Base-by-base conservation (phyloP, 1,140 invertebrate genomes). In the Papilio glaucus region DNA sequence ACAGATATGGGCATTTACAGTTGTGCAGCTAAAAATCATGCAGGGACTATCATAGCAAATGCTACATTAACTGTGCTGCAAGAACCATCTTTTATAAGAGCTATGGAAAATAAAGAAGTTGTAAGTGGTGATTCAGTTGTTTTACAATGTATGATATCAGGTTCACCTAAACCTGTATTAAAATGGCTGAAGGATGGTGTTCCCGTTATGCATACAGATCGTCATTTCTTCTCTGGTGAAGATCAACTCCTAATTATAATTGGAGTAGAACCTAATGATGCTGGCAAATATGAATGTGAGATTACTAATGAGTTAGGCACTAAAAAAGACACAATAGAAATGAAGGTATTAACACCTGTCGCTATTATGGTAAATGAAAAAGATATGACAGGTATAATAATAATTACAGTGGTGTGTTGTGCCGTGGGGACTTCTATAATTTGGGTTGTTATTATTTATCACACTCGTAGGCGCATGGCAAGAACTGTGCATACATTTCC, bases 381-480 rank as follows among this genome's bases (percentile, higher is more conserved):
- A 74, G 93, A 97, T 75, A 96, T 97, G 82, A 94, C 97, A 49
- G 97, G 97, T 49, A 96, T 98, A 72, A 96, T 98, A 77, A 96
- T 98, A 77, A 98, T 98, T 71, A 96, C 97, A 2, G 96, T 98
- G 0, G 97, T 98, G 26, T 97, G 97, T 88, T 98, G 98, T 87
- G 96, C 98, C 38, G 97, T 99, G 15, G 95, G 96, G 4, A 98
- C 97, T 4, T 98, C 98, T 0, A 94, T 98, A 10, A 95, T 98
- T 29, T 99, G 98, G 98, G 97, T 98, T 10, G 95, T 98, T 6
- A 96, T 98, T 72, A 98, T 98, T 80, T 98, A 98, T 86, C 96
- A 98, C 81, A 97, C 97, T 0, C 92, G 96, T 65, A 95, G 95
- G 86, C 94, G 95, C 13, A 93, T 95, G 81, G 94, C 94, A 12